phyloP scores from a whole-genome alignment of 2,888 invertebrate species.

The Heliothis peltigera region DNA sequence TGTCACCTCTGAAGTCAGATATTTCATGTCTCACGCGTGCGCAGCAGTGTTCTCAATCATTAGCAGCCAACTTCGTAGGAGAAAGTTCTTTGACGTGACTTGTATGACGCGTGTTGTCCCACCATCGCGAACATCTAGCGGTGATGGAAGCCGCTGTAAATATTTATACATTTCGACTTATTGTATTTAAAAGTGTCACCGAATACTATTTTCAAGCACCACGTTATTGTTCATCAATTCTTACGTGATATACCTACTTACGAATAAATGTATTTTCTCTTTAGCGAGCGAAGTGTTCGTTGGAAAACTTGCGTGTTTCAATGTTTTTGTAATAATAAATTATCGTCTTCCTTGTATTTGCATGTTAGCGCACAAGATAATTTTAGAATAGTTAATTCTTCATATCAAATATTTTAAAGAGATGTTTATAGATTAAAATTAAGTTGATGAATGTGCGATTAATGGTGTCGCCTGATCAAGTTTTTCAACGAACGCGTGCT shows the following conservation, averaged over 20 bases:
- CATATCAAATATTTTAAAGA: conserved; percentile 85
- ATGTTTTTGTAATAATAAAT: conserved; percentile 69
- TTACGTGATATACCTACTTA: conserved; percentile 79
- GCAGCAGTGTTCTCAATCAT: background rate
- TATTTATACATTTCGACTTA: conserved; percentile 85
- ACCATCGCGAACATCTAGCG: conserved; percentile 45
- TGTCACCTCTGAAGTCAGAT: no score
- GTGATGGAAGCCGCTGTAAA: conserved; percentile 74
- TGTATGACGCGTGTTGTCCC: background rate
- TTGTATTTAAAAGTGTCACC: conserved; percentile 84
- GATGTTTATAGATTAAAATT: conserved; percentile 73
- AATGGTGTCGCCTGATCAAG: conserved; percentile 67
- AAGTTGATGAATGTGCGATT: conserved; percentile 70
- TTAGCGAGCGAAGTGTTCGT: conserved; percentile 72
- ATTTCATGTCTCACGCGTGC: no score
- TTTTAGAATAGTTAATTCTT: conserved; percentile 81
- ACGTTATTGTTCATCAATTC: conserved; percentile 78
- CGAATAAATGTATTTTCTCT: conserved; percentile 73
- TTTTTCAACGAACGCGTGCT: conserved; percentile 79
- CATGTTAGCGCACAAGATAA: conserved; percentile 86
- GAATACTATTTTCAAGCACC: conserved; percentile 82
- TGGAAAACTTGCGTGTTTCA: conserved; percentile 80
- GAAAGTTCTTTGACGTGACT: no score
- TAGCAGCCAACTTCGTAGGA: no score
- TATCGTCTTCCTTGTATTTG: conserved; percentile 86